These are phyloP conservation scores for Altica lythri DNA, from an alignment of 2,888 invertebrate species.

Conservation along the genomic window DNA sequence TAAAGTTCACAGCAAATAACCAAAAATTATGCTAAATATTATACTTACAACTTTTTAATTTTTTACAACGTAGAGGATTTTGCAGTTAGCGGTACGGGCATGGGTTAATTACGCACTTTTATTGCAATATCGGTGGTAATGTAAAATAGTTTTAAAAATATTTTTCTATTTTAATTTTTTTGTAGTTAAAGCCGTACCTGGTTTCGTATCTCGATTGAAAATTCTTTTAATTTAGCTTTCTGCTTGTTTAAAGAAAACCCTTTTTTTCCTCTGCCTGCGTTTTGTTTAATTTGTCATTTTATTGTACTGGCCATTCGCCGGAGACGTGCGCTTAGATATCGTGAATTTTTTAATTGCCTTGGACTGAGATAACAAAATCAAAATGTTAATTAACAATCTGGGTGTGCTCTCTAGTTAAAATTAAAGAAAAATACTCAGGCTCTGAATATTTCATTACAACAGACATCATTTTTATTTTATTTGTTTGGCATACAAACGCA, in stretches of 20 bases:
- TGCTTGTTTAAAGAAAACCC: conserved; percentile 55
- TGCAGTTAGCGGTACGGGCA: too few species aligned
- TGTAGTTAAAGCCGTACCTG: background rate
- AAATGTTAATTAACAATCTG: conserved; percentile 59
- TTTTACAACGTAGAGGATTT: too few species aligned
- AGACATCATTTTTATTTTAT: conserved; percentile 43
- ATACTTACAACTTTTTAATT: too few species aligned
- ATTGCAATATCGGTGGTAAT: too few species aligned
- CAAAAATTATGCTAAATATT: too few species aligned
- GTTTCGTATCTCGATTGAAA: conserved; percentile 50
- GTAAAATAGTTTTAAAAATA: too few species aligned
- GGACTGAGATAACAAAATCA: conserved; percentile 58
- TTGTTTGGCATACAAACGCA: conserved; percentile 44
- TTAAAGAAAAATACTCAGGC: conserved; percentile 56
- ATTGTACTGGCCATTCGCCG: conserved; percentile 51
- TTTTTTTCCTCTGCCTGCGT: conserved; percentile 42
- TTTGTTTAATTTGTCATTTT: conserved; percentile 58
- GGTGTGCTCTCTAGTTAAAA: conserved; percentile 54
- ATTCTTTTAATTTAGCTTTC: conserved; percentile 56
- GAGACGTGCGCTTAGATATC: conserved; percentile 53
- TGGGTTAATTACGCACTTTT: too few species aligned
- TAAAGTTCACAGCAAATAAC: too few species aligned
- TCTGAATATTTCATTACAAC: conserved; percentile 53
- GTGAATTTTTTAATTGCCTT: conserved; percentile 58
- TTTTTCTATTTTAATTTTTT: too few species aligned